Percentiles rank a stretch among this genome's conserved stretches.
Conservation (phyloP, 2,113 vertebrate genomes). For the Enhydra lutris region DNA sequence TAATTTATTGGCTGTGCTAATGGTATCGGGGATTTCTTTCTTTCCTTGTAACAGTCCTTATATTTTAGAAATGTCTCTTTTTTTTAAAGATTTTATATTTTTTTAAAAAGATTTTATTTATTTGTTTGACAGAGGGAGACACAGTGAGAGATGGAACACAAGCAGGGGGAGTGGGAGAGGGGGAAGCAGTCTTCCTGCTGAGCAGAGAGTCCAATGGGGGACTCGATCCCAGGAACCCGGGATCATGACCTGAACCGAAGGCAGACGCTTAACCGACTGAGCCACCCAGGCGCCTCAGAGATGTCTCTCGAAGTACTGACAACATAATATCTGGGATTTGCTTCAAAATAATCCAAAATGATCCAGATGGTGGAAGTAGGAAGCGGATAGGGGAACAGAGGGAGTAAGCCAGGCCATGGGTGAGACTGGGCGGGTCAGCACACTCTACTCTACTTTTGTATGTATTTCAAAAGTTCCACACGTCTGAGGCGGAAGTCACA, state of each 20-base stretch:
- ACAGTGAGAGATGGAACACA: too few species aligned
- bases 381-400: background rate
- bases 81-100: too few species aligned
- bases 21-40: background rate
- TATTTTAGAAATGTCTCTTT: background rate
- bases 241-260: too few species aligned
- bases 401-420: background rate
- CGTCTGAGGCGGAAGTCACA: background rate
- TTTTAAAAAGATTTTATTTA: too few species aligned
- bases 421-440: background rate
- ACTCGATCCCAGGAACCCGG: too few species aligned
- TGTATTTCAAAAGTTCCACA: background rate
- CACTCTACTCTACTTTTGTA: background rate
- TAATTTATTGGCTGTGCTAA: background rate
- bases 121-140: too few species aligned
- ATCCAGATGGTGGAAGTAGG: background rate
- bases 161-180: too few species aligned
- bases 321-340: background rate
- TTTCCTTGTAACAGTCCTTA: background rate
- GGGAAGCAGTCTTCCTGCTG: too few species aligned
- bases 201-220: too few species aligned
- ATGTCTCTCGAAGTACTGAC: background rate
- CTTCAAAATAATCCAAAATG: background rate
- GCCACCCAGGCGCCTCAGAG: too few species aligned
- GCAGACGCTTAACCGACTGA: too few species aligned